A percentile compares a stretch with the other conserved stretches of the same genome.
Conservation (phyloP, 1,140 invertebrate species). For the Magallana gigas region DNA sequence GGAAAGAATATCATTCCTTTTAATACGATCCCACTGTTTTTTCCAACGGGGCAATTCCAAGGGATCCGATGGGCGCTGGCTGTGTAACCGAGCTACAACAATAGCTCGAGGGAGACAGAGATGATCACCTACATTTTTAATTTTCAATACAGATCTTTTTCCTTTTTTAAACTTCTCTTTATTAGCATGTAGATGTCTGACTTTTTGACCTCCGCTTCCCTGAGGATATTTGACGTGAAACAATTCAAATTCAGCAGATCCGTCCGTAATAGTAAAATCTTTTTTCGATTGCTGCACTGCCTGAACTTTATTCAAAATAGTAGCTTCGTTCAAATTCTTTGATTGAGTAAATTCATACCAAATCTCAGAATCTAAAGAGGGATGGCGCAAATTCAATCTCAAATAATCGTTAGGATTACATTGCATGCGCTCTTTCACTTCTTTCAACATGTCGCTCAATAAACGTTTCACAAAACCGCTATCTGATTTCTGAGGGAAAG, state of each 20-base stretch:
- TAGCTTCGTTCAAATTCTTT: not conserved
- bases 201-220: not conserved
- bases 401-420: slow-evolving; percentile 3
- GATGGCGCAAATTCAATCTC: not conserved
- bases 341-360: not conserved
- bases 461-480: not conserved
- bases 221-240: not conserved
- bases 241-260: not conserved
- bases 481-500: not conserved
- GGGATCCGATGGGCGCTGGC: not conserved
- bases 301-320: not conserved
- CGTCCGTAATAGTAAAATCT: not conserved
- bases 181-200: too few relatives aligned
- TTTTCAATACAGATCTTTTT: too few relatives aligned
- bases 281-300: not conserved
- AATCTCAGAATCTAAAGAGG: not conserved
- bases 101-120: not conserved
- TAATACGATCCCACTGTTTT: too few relatives aligned
- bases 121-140: not conserved
- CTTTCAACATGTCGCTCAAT: not conserved
- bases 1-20: too few relatives aligned
- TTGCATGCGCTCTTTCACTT: not conserved
- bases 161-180: too few relatives aligned
- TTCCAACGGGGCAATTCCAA: too few relatives aligned
- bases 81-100: not conserved